Conservation (phyloP, 23 tunicate species). For the Corella eumyota region DNA sequence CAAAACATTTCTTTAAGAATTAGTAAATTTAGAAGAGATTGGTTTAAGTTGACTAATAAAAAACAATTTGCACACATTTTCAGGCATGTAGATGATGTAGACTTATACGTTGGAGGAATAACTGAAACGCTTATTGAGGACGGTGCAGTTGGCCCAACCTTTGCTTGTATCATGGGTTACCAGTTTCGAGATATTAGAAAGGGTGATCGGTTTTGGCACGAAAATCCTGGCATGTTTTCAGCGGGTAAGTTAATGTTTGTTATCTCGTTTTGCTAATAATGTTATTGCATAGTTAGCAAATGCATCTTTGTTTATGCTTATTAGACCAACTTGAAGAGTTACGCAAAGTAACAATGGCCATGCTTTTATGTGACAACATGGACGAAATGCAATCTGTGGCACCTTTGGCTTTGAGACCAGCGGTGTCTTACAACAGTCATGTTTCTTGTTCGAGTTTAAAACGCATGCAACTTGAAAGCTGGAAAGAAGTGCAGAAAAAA, state of each 20-base stretch:
- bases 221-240: constrained; percentile 42
- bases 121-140: constrained; percentile 36
- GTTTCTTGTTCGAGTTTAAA: constrained; percentile 30
- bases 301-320: not conserved
- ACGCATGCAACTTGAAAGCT: constrained; percentile 14
- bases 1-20: not conserved
- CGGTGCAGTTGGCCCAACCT: constrained; percentile 69
- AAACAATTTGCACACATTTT: constrained; percentile 6
- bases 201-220: constrained; percentile 72
- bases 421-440: constrained; percentile 24
- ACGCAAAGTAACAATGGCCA: constrained; percentile 38
- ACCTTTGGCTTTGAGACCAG: constrained; percentile 20
- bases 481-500: too few relatives aligned
- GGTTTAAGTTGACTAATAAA: too few relatives aligned
- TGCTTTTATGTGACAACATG: constrained; percentile 48
- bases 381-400: constrained; percentile 43
- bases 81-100: constrained; percentile 67
- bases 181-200: constrained; percentile 60
- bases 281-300: not conserved
- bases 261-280: not conserved
- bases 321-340: constrained; percentile 57
- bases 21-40: not conserved
- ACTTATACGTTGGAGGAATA: constrained; percentile 71
- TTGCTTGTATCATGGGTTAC: constrained; percentile 48
- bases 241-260: constrained; percentile 7